phyloP scores from a whole-genome alignment of 2,888 invertebrate species.

The Nemapogon koenigi region DNA sequence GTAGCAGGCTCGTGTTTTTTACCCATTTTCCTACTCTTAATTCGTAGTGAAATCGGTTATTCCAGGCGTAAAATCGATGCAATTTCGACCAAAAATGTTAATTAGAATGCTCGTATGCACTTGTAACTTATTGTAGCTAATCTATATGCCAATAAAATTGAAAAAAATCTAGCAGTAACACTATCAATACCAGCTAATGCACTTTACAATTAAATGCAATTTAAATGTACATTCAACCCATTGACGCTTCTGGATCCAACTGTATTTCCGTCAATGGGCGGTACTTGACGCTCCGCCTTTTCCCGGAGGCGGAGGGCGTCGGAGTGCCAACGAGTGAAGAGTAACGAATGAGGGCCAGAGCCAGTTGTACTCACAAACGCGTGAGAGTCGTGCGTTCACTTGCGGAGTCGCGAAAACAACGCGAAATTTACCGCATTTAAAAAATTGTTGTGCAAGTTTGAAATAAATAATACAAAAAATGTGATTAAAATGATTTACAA shows the following conservation, averaged over 20 bases:
- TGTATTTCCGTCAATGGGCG: conserved; percentile 14
- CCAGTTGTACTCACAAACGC: conserved; percentile 52
- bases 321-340: conserved; percentile 47
- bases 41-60: no score
- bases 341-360: conserved; percentile 27
- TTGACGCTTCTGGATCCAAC: conserved; percentile 1
- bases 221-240: no score
- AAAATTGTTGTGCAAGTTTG: neutral
- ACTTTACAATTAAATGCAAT: no score
- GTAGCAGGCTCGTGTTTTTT: no score
- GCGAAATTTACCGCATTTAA: neutral
- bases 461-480: neutral
- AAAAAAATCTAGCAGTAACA: no score
- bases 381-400: conserved; percentile 45
- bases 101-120: no score
- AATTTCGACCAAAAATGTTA: no score
- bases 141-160: no score
- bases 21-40: no score
- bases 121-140: no score
- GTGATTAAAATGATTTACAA: neutral
- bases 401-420: conserved; percentile 14
- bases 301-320: conserved; percentile 37
- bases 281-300: conserved; percentile 38
- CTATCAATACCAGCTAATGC: no score
- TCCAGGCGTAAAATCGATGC: no score